Evolutionary conservation across 2,888 invertebrate genomes (phyloP), one percentile per base, ranked within the genome.

Genomic region (Stenotaenia linearis): DNA sequence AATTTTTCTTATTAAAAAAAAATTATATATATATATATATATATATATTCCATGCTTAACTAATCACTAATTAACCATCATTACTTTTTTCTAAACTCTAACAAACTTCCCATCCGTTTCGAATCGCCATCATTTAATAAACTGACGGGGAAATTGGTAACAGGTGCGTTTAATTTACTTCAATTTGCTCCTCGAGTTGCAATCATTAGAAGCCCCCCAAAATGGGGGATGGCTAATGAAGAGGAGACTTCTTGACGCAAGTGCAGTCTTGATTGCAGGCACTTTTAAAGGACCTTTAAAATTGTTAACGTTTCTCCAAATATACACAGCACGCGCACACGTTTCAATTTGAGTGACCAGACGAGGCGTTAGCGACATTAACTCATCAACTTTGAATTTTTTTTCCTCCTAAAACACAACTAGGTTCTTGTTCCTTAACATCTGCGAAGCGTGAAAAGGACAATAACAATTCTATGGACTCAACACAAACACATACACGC

Each of bases 91-190:
- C 7, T 23, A 56, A 56, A 56, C 6, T 56, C 56, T 56, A 56
- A 18, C 4, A 2, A 6, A 56, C 21, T 21, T 56, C 21, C 18
- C 56, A 56, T 56, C 56, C 56, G 4, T 56, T 56, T 21, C 56
- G 21, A 56, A 23, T 23, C 56, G 23, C 56, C 56, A 56, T 56
- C 56, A 56, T 56, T 56, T 56, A 23, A 23, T 56, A 56, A 56
- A 56, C 56, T 56, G 56, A 56, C 56, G 56, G 56, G 56, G 56
- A 56, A 56, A 56, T 56, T 56, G 56, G 56, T 56, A 56, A 56
- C 56, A 56, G 56, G 56, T 56, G 56, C 56, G 23, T 56, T 56
- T 56, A 56, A 56, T 56, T 56, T 56, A 56, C 56, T 56, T 56
- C 56, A 56, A 56, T 56, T 56, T 56, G 56, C 56, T 56, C 56